A percentile compares a stretch with the other conserved stretches of the same genome.
phyloP scores from a whole-genome alignment of 1,140 invertebrate species.

The Papilio xuthus region DNA sequence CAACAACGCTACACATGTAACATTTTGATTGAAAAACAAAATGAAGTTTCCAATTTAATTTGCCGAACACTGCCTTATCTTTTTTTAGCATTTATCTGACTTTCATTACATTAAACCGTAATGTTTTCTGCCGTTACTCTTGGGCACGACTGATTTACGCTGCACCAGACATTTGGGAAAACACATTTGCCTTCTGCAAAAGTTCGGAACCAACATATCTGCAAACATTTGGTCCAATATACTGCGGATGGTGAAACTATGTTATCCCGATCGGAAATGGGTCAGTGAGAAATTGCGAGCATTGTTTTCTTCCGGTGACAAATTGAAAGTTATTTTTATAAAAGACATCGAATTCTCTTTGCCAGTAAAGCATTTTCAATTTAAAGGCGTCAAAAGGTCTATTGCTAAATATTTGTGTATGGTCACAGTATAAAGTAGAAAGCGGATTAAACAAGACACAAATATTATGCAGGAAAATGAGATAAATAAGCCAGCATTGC shows the following conservation, averaged over 20 bases:
- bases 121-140: conserved; percentile 58
- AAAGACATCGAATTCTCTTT: conserved; percentile 14
- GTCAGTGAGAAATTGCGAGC: conserved; percentile 25
- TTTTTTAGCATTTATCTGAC: conserved; percentile 74
- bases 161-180: conserved; percentile 36
- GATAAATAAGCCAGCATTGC: neutral
- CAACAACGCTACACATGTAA: conserved; percentile 37
- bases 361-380: conserved; percentile 19
- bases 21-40: conserved; percentile 43
- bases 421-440: neutral
- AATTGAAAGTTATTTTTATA: conserved; percentile 31
- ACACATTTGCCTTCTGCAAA: conserved; percentile 36
- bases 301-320: conserved; percentile 27
- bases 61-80: conserved; percentile 72
- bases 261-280: conserved; percentile 15
- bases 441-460: neutral
- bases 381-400: conserved; percentile 3
- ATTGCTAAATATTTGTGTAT: conserved; percentile 13
- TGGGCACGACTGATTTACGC: conserved; percentile 25
- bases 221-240: conserved; percentile 5
- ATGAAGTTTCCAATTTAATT: conserved; percentile 77
- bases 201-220: neutral
- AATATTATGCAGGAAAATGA: neutral
- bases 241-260: conserved; percentile 20
- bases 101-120: conserved; percentile 73